A percentile compares a stretch with the other conserved stretches of the same genome.
These are phyloP conservation scores for Drosophila tristis DNA, from an alignment of 1,140 invertebrate genomes.

Conservation along the genomic window DNA sequence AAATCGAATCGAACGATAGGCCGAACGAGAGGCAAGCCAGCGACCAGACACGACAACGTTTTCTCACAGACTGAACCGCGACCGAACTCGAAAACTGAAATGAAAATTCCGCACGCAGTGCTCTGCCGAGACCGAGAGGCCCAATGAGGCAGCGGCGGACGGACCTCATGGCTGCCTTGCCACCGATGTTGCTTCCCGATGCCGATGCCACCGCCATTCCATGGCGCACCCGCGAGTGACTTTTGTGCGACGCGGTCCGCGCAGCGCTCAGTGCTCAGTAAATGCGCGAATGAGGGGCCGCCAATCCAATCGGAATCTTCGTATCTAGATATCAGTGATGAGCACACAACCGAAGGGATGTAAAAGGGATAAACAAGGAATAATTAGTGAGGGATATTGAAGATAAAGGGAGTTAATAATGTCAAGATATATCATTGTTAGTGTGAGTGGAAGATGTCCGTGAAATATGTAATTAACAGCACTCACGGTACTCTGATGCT, in stretches of 20 bases:
- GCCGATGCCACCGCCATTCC: constrained; percentile 49
- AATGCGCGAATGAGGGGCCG: constrained; percentile 49
- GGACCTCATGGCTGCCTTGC: constrained; percentile 21
- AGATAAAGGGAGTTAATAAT: background rate
- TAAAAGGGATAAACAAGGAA: background rate
- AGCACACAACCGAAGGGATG: constrained; percentile 31
- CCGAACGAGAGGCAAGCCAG: constrained; percentile 58
- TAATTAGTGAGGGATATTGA: background rate
- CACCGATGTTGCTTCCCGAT: constrained; percentile 7
- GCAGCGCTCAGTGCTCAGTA: constrained; percentile 26
- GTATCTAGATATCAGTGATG: constrained; percentile 76
- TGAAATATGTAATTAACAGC: too few relatives aligned
- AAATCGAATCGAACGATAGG: constrained; percentile 1
- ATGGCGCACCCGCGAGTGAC: constrained; percentile 78
- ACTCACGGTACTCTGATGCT: too few relatives aligned
- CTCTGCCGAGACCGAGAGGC: constrained; percentile 47
- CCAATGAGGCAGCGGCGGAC: constrained; percentile 43
- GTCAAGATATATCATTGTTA: too few relatives aligned
- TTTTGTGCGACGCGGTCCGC: constrained; percentile 61
- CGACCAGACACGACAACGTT: constrained; percentile 71
- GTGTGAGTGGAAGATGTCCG: too few relatives aligned
- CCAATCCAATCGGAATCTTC: constrained; percentile 65
- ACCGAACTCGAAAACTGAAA: constrained; percentile 55
- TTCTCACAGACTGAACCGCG: constrained; percentile 75
- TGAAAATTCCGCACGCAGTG: constrained; percentile 79